Conservation (phyloP, 1,140 invertebrate genomes). For the Lineus longissimus region DNA sequence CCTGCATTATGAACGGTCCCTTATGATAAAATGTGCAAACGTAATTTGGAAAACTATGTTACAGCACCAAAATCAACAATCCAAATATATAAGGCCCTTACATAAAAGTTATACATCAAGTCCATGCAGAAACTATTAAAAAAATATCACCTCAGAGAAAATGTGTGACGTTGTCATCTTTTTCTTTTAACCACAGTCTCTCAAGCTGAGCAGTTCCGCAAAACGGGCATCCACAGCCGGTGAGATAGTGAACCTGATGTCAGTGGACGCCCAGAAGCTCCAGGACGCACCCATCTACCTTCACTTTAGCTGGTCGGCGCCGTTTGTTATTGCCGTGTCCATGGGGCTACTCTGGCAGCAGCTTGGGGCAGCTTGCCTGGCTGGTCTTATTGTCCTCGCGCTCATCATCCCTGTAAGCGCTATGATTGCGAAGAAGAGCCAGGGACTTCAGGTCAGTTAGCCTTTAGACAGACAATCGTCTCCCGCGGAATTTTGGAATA, state of each 20-base stretch:
- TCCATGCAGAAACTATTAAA: no score
- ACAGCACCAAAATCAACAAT: no score
- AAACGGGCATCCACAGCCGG: slow-evolving; percentile 51
- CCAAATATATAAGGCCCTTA: no score
- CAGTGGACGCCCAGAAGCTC: slow-evolving; percentile 51
- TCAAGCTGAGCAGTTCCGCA: slow-evolving; percentile 17
- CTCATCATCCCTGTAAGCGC: slow-evolving; percentile 66
- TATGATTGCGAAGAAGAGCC: slow-evolving; percentile 72
- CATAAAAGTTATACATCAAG: no score
- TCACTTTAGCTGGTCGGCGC: slow-evolving; percentile 92
- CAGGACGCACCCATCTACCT: slow-evolving; percentile 62
- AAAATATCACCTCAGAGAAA: no score
- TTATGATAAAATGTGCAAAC: no score
- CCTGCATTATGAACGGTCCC: no score
- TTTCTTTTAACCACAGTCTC: slow-evolving; percentile 10
- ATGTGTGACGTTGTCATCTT: no score
- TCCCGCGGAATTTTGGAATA: no score
- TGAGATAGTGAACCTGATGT: slow-evolving; percentile 59
- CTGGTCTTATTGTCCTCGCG: slow-evolving; percentile 38
- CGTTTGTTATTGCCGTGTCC: slow-evolving; percentile 78
- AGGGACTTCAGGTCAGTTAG: slow-evolving; percentile 52
- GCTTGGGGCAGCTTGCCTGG: slow-evolving; percentile 42
- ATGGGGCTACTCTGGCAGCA: slow-evolving; percentile 83
- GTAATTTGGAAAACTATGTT: no score
- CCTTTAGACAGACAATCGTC: no score